Base-by-base conservation (phyloP, 2,113 vertebrate species). In the Xenopus tropicalis region DNA sequence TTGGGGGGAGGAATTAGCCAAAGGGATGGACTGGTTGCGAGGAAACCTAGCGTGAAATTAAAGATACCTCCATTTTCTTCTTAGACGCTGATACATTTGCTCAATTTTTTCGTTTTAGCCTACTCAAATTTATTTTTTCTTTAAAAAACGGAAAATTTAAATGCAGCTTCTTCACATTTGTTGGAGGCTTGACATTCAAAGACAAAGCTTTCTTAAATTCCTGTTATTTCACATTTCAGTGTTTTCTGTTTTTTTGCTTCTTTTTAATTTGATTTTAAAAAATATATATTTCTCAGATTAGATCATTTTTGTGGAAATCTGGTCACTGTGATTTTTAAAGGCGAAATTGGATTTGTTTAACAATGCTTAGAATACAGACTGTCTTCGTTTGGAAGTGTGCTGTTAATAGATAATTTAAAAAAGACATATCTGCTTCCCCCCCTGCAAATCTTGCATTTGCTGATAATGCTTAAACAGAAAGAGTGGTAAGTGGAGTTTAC, bases 41-140 rank as follows among this genome's bases (percentile, higher is more conserved):
- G 44, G 65, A 57, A 46, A 56, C 72, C 22, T 19, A 37, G 72
- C 72, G 72, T 74, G 72, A 74, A 74, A 74, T 74, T 68, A 67
- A 29, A 74, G 56, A 58, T 46, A 46, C 72, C 72, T 74, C 72
- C 65, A 42, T 37, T 42, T 68, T 42, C 64, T 23, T 73, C 20
- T 24, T 11, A 44, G 11, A 54, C 42, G 48, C 19, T 64, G 52
- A 21, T 64, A 56, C 54, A 19, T 52, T 56, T 52, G 46, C 46
- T 48, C 46, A 9, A 4, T 67, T 67, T 54, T 54, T 29, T 29
- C 29, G 9, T 14, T 14, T 54, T 44, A 14, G 21, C 2, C n/a
- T 43, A 4, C 11, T 21, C 1, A 65, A 65, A 65, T 65, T 23
- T 14, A 17, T 14, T 42, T 44, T 65, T 65, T 65, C 22, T 51